Evolutionary conservation across 2,888 invertebrate genomes (phyloP).

Genomic region (Keiferia lycopersicella): DNA sequence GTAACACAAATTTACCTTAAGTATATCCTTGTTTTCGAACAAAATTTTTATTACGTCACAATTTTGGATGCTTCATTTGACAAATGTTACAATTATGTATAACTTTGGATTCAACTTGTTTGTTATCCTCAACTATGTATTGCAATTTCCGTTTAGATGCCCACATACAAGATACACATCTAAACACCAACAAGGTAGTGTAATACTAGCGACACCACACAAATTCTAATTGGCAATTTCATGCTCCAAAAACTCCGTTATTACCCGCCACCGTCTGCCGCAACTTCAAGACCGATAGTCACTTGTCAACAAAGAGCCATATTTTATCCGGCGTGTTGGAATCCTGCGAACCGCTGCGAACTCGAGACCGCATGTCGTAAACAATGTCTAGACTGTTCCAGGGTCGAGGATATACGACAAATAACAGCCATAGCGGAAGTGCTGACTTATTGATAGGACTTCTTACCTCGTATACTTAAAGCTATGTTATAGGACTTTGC

Average conservation of each 20-base stretch:
- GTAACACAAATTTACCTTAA: too few species aligned
- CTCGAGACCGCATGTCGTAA: conserved; percentile 18
- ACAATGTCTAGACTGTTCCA: conserved; percentile 24
- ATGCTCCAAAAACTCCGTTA: neutral
- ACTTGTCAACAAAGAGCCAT: conserved; percentile 23
- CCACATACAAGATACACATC: too few species aligned
- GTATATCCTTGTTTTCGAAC: too few species aligned
- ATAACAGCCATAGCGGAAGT: conserved; percentile 19
- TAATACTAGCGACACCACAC: neutral
- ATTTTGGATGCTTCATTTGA: too few species aligned
- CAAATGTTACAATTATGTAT: too few species aligned
- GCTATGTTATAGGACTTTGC: too few species aligned
- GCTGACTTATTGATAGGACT: neutral
- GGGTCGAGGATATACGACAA: conserved; percentile 11
- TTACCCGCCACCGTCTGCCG: neutral
- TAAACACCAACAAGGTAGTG: neutral
- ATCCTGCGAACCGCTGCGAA: neutral
- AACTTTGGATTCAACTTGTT: too few species aligned
- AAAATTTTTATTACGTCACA: too few species aligned
- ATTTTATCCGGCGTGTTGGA: conserved; percentile 21
- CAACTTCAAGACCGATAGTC: conserved; percentile 20
- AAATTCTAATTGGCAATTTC: conserved; percentile 9
- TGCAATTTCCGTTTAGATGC: too few species aligned
- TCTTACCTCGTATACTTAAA: too few species aligned
- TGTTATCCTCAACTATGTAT: too few species aligned